Evolutionary conservation across 2,888 invertebrate species (phyloP).

Genomic region (Volucella inflata): DNA sequence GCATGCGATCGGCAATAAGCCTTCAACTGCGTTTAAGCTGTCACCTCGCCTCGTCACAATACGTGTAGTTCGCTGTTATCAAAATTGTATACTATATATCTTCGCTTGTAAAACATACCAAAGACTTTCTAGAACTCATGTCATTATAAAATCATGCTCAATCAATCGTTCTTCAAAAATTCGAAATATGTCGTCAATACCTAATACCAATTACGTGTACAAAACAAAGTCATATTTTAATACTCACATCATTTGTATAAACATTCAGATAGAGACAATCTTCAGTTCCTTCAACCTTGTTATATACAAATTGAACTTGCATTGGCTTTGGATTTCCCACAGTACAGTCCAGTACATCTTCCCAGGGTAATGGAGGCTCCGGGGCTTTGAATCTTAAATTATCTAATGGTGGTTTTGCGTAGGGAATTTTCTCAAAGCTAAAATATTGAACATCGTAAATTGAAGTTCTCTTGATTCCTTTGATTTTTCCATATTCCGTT

Average conservation of each 20-base stretch:
- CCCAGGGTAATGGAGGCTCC: conserved; percentile 83
- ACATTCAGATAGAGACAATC: conserved; percentile 86
- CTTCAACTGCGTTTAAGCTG: too few relatives aligned
- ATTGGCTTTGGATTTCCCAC: conserved; percentile 79
- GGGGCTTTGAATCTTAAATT: conserved; percentile 83
- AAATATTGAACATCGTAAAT: conserved; percentile 81
- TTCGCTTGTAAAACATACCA: too few relatives aligned
- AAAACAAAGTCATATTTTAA: too few relatives aligned
- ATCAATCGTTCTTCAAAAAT: too few relatives aligned
- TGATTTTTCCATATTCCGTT: conserved; percentile 82
- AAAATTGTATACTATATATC: too few relatives aligned
- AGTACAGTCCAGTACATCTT: conserved; percentile 82
- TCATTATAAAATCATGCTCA: too few relatives aligned
- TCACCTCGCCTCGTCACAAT: too few relatives aligned
- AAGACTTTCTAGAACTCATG: too few relatives aligned
- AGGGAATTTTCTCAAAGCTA: conserved; percentile 82
- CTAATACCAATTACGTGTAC: too few relatives aligned
- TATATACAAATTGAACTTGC: conserved; percentile 80
- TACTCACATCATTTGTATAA: conserved; percentile 81
- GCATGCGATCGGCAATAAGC: too few relatives aligned
- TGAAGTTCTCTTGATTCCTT: conserved; percentile 81
- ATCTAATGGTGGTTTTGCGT: conserved; percentile 82
- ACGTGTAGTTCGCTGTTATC: too few relatives aligned
- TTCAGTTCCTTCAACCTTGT: conserved; percentile 84
- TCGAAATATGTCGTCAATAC: too few relatives aligned